These are phyloP conservation scores for Sorex fumeus DNA, from an alignment of 2,113 vertebrate species.

Conservation along the genomic window DNA sequence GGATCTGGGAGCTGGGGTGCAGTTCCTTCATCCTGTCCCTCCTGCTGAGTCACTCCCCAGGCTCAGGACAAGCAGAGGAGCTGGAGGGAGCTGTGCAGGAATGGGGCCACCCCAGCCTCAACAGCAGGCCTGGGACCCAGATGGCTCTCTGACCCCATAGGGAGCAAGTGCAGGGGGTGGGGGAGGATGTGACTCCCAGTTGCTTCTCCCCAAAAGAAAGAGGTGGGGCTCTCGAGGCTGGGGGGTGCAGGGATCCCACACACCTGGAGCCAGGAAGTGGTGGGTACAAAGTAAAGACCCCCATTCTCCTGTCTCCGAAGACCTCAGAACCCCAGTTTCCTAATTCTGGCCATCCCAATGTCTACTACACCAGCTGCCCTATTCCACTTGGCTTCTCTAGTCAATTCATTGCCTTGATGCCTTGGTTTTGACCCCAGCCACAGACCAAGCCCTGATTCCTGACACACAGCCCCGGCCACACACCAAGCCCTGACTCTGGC, in stretches of 20 bases:
- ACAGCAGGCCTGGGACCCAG: neutral
- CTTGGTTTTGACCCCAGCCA: conserved; percentile 39
- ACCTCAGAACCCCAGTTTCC: neutral
- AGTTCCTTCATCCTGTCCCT: neutral
- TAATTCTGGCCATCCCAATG: rapidly evolving
- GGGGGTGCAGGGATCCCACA: neutral
- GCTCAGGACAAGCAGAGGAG: neutral
- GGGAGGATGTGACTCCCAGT: neutral
- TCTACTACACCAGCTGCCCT: rapidly evolving
- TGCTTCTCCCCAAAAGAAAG: neutral
- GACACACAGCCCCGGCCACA: neutral
- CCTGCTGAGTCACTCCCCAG: neutral
- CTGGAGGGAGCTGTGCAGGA: neutral
- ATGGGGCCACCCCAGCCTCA: neutral
- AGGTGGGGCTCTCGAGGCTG: too few species aligned
- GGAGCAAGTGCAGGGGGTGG: neutral
- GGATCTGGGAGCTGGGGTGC: neutral
- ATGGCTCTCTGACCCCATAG: neutral
- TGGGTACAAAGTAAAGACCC: neutral
- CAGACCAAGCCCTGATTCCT: conserved; percentile 49
- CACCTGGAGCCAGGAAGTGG: neutral
- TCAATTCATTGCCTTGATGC: neutral
- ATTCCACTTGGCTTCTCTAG: too few species aligned
- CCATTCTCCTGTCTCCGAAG: neutral
- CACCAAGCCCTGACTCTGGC: neutral